Conservation (phyloP, 2,113 vertebrate species). For the Heterotis niloticus region DNA sequence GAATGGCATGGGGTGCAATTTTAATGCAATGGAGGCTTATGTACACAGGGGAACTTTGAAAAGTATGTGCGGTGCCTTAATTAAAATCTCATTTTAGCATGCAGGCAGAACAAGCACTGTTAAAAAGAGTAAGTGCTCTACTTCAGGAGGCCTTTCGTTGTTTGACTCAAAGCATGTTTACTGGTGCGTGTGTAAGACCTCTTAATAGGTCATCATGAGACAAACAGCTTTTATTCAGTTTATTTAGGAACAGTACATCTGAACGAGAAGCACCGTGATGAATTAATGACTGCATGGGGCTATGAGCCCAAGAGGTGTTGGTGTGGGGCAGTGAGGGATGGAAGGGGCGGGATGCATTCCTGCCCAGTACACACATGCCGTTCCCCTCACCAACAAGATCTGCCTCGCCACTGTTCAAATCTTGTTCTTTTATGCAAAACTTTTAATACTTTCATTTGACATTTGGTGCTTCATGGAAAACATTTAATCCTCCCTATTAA, state of each 20-base stretch:
- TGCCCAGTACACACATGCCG: no score
- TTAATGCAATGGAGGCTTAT: background rate
- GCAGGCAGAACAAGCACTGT: background rate
- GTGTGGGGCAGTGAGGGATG: background rate
- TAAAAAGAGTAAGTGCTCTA: background rate
- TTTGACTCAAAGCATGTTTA: constrained; percentile 52
- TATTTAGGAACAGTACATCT: constrained; percentile 57
- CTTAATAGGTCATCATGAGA: constrained; percentile 68
- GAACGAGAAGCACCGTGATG: constrained; percentile 44
- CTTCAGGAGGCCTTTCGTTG: constrained; percentile 35
- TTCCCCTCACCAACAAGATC: no score
- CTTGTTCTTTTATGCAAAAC: no score
- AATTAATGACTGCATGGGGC: constrained; percentile 62
- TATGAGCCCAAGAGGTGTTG: constrained; percentile 49
- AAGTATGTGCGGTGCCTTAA: background rate
- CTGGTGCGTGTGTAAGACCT: constrained; percentile 66
- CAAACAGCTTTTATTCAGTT: constrained; percentile 65
- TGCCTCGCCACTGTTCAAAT: no score
- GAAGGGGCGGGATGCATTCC: constrained; percentile 8
- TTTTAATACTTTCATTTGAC: no score
- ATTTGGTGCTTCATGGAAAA: no score
- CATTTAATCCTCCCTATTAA: no score
- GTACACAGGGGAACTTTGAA: background rate
- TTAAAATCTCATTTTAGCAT: constrained; percentile 8
- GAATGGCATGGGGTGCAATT: constrained; percentile 18